phyloP scores from a whole-genome alignment of 2,888 invertebrate species.

The Erpobdella octoculata region DNA sequence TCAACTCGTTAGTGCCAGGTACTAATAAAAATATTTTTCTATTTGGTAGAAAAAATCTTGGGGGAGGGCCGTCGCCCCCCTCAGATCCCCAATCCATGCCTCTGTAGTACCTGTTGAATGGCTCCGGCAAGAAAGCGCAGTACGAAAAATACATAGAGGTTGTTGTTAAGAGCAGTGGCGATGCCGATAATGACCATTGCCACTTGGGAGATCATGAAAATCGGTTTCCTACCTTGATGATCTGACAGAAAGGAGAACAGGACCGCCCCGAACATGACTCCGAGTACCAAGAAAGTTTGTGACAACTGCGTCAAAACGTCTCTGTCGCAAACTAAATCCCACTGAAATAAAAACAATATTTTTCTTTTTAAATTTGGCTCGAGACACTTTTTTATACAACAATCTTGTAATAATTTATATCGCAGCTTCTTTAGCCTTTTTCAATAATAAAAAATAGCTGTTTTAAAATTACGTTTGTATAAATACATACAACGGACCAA shows the following conservation, averaged over 20 bases:
- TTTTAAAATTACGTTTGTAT: too few relatives aligned
- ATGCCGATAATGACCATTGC: slow-evolving; percentile 36
- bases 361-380: background rate
- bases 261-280: slow-evolving; percentile 40
- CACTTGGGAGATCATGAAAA: slow-evolving; percentile 38
- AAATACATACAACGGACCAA: too few relatives aligned
- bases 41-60: too few relatives aligned
- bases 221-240: slow-evolving; percentile 38
- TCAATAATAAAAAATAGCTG: too few relatives aligned
- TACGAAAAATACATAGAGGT: slow-evolving; percentile 37
- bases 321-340: slow-evolving; percentile 40
- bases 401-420: too few relatives aligned
- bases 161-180: slow-evolving; percentile 35
- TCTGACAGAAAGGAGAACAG: slow-evolving; percentile 38
- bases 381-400: too few relatives aligned
- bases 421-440: too few relatives aligned
- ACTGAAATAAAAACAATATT: slow-evolving; percentile 33
- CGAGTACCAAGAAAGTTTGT: slow-evolving; percentile 39
- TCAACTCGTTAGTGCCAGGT: too few relatives aligned
- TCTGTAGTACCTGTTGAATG: slow-evolving; percentile 41
- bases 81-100: too few relatives aligned
- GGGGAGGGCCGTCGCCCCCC: too few relatives aligned
- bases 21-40: too few relatives aligned
- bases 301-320: slow-evolving; percentile 36
- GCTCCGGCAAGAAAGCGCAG: slow-evolving; percentile 38